Conservation (phyloP, 2,797 vertebrate genomes). For the Coracias cyanogaster region DNA sequence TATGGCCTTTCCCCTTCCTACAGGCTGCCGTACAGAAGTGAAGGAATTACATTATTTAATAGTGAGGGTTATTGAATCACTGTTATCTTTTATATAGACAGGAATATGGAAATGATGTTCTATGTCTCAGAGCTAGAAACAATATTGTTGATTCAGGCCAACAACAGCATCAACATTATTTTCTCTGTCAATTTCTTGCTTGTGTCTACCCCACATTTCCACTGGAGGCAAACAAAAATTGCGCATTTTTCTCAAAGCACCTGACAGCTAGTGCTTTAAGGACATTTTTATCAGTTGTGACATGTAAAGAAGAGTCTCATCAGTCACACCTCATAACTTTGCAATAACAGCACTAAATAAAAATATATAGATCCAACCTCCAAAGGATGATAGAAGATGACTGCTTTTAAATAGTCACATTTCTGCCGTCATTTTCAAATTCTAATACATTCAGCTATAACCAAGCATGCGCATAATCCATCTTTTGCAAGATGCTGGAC, state of each 20-base stretch:
- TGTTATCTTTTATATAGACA: neutral
- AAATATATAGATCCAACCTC: neutral
- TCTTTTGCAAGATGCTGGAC: neutral
- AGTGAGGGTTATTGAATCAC: neutral
- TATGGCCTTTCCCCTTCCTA: neutral
- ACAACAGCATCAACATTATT: neutral
- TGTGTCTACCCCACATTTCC: neutral
- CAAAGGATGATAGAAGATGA: neutral
- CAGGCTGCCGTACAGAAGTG: neutral
- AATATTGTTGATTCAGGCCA: neutral
- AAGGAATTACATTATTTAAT: neutral
- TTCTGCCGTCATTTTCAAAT: neutral
- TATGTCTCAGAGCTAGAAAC: neutral
- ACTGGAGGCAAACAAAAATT: neutral
- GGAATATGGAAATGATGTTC: neutral
- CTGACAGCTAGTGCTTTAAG: neutral
- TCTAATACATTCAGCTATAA: neutral
- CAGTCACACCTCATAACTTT: neutral
- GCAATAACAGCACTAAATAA: neutral
- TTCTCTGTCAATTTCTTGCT: neutral
- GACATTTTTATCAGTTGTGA: neutral
- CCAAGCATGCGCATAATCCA: neutral
- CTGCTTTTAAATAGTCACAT: neutral
- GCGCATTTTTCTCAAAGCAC: neutral
- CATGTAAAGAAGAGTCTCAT: neutral